phyloP scores from a whole-genome alignment of 2,888 invertebrate genomes.

The Agapetus fuscipes region DNA sequence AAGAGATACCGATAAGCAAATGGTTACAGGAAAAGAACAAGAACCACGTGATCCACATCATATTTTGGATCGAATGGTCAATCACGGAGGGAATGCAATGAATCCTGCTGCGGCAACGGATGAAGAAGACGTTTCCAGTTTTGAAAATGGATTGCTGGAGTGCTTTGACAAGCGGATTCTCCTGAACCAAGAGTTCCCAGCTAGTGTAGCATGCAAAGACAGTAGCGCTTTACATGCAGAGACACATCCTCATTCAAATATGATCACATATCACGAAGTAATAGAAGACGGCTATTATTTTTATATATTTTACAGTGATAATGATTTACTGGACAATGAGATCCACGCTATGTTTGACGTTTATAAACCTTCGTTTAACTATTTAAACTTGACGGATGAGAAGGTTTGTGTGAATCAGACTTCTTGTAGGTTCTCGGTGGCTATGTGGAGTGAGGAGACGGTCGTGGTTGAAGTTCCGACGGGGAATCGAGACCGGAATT shows the following conservation, averaged over 20 bases:
- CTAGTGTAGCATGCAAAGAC: constrained; percentile 57
- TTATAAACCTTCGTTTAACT: constrained; percentile 74
- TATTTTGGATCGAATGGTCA: constrained; percentile 61
- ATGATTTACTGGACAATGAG: constrained; percentile 68
- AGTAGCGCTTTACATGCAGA: constrained; percentile 62
- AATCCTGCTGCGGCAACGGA: constrained; percentile 43
- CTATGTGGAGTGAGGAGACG: constrained; percentile 63
- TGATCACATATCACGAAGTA: constrained; percentile 62
- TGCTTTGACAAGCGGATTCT: constrained; percentile 71
- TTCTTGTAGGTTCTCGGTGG: constrained; percentile 63
- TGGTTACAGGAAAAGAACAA: too few species aligned
- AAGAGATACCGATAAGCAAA: constrained; percentile 29
- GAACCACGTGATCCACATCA: constrained; percentile 32
- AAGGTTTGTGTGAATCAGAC: constrained; percentile 68
- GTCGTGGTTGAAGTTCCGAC: constrained; percentile 81
- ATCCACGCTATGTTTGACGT: constrained; percentile 79
- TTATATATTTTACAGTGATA: constrained; percentile 83
- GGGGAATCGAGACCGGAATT: constrained; percentile 59
- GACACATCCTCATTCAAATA: constrained; percentile 51
- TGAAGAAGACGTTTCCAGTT: constrained; percentile 66
- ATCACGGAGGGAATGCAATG: constrained; percentile 64
- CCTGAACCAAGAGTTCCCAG: constrained; percentile 61
- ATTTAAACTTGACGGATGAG: constrained; percentile 55
- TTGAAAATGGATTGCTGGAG: constrained; percentile 64
- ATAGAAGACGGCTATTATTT: constrained; percentile 75